phyloP scores from a whole-genome alignment of 2,113 vertebrate genomes.

The Axis porcinus region DNA sequence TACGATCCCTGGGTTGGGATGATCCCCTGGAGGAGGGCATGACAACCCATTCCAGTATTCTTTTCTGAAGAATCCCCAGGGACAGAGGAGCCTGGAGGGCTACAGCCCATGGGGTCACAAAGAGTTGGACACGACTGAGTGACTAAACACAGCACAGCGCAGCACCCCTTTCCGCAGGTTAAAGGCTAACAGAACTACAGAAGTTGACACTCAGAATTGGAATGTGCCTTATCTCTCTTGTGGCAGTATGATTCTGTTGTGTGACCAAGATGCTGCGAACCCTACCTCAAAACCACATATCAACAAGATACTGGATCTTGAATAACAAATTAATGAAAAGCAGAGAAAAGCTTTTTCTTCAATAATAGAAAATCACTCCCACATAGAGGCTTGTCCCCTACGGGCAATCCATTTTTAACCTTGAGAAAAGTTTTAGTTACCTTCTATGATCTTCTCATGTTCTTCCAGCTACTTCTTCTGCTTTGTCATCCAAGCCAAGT shows the following conservation, averaged over 20 bases:
- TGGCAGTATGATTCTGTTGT: constrained; percentile 45
- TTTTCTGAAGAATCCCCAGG: background rate
- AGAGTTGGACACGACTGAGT: background rate
- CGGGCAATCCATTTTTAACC: background rate
- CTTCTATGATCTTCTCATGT: background rate
- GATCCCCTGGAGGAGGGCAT: background rate
- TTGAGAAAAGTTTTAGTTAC: background rate
- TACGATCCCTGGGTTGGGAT: background rate
- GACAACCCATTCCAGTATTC: background rate
- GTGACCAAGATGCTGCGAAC: constrained; percentile 68
- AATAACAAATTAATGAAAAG: constrained; percentile 66
- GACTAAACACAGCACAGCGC: background rate
- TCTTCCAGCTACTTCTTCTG: background rate
- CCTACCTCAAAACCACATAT: constrained; percentile 68
- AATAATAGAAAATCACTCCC: constrained; percentile 47
- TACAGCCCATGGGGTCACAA: background rate
- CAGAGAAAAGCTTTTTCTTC: constrained; percentile 44
- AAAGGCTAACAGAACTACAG: constrained; percentile 60
- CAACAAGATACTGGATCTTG: constrained; percentile 68
- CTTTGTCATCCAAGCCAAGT: background rate
- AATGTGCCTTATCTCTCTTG: constrained; percentile 67
- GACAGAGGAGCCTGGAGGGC: background rate
- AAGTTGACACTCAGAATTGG: constrained; percentile 28
- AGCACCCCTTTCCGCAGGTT: constrained; percentile 58
- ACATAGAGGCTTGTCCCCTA: background rate